phyloP scores from a whole-genome alignment of 2,888 invertebrate species.

The Pediacus dermestoides region DNA sequence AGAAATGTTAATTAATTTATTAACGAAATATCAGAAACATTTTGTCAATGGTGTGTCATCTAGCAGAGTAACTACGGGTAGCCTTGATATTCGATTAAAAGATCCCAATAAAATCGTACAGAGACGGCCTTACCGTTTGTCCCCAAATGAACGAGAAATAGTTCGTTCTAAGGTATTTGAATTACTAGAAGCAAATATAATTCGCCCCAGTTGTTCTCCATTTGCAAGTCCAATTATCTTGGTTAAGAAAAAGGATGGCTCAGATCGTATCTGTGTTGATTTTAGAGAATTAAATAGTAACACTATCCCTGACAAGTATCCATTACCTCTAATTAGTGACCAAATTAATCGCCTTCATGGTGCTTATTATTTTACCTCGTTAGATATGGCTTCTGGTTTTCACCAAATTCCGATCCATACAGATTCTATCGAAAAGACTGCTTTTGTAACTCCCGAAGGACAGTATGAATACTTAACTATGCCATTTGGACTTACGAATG shows the following conservation, averaged over 20 bases:
- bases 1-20: too few species aligned
- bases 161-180: constrained; percentile 18
- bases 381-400: constrained; percentile 33
- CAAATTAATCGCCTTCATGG: constrained; percentile 22
- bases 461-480: constrained; percentile 32
- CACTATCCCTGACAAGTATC: constrained; percentile 18
- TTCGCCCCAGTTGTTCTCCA: constrained; percentile 18
- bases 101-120: neutral
- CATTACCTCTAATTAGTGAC: constrained; percentile 20
- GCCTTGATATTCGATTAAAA: too few species aligned
- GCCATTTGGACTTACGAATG: constrained; percentile 38
- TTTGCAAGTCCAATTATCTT: constrained; percentile 22
- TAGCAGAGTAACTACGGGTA: too few species aligned
- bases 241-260: constrained; percentile 19
- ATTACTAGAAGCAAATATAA: constrained; percentile 17
- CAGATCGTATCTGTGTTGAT: constrained; percentile 21
- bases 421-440: constrained; percentile 34
- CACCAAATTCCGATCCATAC: constrained; percentile 33
- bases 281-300: constrained; percentile 16
- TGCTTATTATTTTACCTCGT: constrained; percentile 23
- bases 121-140: constrained; percentile 17
- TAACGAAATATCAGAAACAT: too few species aligned
- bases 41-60: too few species aligned
- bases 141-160: constrained; percentile 15
- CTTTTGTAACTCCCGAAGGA: constrained; percentile 36